Base-by-base conservation (phyloP, 2,113 vertebrate genomes). In the Chlorocebus sabaeus region DNA sequence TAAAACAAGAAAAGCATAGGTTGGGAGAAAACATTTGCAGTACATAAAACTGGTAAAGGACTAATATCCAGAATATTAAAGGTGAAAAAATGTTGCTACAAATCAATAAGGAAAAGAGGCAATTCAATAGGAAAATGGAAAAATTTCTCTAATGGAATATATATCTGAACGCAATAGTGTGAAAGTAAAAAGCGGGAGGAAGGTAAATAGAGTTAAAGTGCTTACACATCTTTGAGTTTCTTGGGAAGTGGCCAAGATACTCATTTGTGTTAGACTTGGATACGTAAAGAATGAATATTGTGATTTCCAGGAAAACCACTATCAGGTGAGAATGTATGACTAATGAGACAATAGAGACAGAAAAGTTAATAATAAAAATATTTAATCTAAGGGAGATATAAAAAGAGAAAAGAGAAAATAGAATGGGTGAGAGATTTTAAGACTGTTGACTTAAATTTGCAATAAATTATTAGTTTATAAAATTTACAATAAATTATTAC, bases 341-440 rank as follows among this genome's bases (percentile, higher is more conserved):
- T 57, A 50, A 55, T 48, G 79, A 80, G 38, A 59, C 5, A 8
- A 16, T 30, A 80, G 12, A 96, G 40, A 76, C 92, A 1, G 20
- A 9, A 96, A 93, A 86, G 68, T 2, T n/a, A 88, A 84, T 81
- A 80, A 61, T 78, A 86, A 90, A 92, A 92, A 68, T 75, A 52
- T 1, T 6, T 79, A 50, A 85, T 61, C 11, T 73, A 79, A 88
- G 70, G 89, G 48, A 50, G 10, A 89, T 20, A 89, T 4, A 55
- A 22, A 67, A 57, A 80, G 25, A 30, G 3, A 45, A 45, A 61
- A 55, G 59, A 67, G 30, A 43, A n/a, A 52, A 45, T 50, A 59
- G 27, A 32, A 17, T 8, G 68, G 18, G 22, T 55, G 48, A 92
- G 67, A 92, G 72, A 55, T 25, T 94, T 38, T 82, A 64, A 38